A percentile compares a stretch with the other conserved stretches of the same genome.
These are phyloP conservation scores for Loripinus fragilis DNA, from an alignment of 2,888 invertebrate genomes.

Conservation along the genomic window DNA sequence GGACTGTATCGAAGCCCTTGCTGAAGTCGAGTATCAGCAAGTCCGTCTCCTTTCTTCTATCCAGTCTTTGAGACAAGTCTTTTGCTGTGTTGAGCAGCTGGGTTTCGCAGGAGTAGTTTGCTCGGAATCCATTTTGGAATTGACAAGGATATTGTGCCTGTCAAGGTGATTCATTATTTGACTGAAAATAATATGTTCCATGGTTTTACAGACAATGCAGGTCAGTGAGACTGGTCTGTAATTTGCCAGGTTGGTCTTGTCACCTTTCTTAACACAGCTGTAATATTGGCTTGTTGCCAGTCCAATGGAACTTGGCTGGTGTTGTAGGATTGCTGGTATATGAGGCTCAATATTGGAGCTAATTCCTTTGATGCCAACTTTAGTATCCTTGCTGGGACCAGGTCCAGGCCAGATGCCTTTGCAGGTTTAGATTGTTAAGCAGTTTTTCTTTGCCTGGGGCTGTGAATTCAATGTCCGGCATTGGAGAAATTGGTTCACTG, in stretches of 20 bases:
- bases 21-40: slow-evolving; percentile 26
- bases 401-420: slow-evolving; percentile 37
- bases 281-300: no score
- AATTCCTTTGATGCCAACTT: no score
- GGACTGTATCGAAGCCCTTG: slow-evolving; percentile 27
- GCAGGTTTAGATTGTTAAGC: slow-evolving; percentile 31
- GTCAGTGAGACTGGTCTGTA: no score
- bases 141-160: no score
- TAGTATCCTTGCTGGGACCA: no score
- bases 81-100: slow-evolving; percentile 23
- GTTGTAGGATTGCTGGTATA: slow-evolving; percentile 11
- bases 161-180: no score
- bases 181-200: no score
- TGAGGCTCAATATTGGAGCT: slow-evolving; percentile 6
- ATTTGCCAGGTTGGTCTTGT: slow-evolving; percentile 10
- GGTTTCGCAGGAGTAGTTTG: slow-evolving; percentile 31
- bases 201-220: no score
- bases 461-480: no score
- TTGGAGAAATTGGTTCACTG: no score
- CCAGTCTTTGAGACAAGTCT: slow-evolving; percentile 21
- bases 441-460: slow-evolving; percentile 32
- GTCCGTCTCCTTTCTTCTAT: slow-evolving; percentile 16
- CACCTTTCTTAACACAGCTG: slow-evolving; percentile 5
- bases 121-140: slow-evolving; percentile 34
- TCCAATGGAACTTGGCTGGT: slow-evolving; percentile 4